Base-by-base conservation (phyloP, 2,113 vertebrate species). In the Hydrochoerus hydrochaeris region DNA sequence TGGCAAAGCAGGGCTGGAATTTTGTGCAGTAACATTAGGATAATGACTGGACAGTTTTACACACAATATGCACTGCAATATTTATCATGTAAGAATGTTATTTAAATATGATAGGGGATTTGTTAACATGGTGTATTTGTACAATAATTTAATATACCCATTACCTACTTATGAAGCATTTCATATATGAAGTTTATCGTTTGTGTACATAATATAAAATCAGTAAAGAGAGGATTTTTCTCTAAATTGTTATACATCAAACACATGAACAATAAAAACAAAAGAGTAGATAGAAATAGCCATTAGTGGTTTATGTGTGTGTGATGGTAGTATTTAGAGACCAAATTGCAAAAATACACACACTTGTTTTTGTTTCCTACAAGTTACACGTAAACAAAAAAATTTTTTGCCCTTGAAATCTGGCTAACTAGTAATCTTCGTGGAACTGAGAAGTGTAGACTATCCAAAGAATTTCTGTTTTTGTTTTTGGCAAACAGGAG, bases 81-180 rank as follows among this genome's bases (percentile, higher is more conserved):
- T 89, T 93, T 95, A 93, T 46, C 71, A 77, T 22, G 86, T 0
- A 58, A 44, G 57, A 46, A 95, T 78, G 32, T 62, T 85, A n/a
- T 69, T 19, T n/a, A 69, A n/a, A n/a, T 58, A 58, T 19, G 32
- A 75, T 12, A 73, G 54, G 84, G 49, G 77, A 94, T 80, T 87
- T 69, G 54, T 83, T 13, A 95, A 75, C 12, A 3, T 44, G 92
- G 14, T 63, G 58, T 12, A 86, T 93, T 88, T 63, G 49, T 80
- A 90, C 8, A 65, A 49, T 44, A 88, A 58, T 11, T 94, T 93
- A 62, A 94, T 54, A 54, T 12, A 93, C 17, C 1, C 20, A 63
- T 81, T 95, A 90, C 62, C 82, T 35, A 91, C 75, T 92, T 80
- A 95, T 54, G 84, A 49, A 86, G 28, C 58, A 81, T 88, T 96